Evolutionary conservation across 2,113 vertebrate genomes (phyloP).

Genomic region (Entomyzon cyanotis): DNA sequence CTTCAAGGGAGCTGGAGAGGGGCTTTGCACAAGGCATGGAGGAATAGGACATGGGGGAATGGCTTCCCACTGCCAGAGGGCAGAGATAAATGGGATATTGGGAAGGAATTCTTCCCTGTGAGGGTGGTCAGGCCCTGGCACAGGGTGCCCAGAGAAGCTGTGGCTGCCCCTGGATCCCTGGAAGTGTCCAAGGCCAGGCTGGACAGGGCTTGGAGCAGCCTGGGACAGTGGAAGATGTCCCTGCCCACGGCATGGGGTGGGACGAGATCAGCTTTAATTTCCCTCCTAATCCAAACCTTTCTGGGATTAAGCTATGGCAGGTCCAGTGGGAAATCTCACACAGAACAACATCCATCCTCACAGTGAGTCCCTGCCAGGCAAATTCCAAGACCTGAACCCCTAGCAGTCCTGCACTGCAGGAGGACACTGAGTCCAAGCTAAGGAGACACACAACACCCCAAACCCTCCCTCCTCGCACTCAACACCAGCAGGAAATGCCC

Average conservation of each 20-base stretch:
- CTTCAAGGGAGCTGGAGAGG: rapidly evolving
- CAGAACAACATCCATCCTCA: not conserved
- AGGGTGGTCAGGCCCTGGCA: rapidly evolving
- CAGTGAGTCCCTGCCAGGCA: rapidly evolving
- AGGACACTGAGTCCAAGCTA: rapidly evolving
- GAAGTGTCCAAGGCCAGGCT: rapidly evolving
- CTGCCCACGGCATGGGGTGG: rapidly evolving
- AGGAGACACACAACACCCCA: rapidly evolving
- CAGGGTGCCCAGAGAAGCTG: not conserved
- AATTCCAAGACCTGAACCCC: not conserved
- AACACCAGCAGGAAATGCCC: not conserved
- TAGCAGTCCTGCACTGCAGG: not conserved
- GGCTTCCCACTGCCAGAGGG: not conserved
- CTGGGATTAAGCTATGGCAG: not conserved
- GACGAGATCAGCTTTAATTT: rapidly evolving
- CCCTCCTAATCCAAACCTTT: not conserved
- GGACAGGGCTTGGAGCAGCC: rapidly evolving
- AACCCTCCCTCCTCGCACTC: rapidly evolving
- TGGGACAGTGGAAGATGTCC: rapidly evolving
- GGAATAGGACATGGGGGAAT: not conserved
- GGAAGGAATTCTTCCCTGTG: rapidly evolving
- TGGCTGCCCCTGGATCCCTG: not conserved
- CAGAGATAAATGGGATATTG: not conserved
- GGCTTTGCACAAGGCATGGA: rapidly evolving
- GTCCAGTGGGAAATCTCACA: rapidly evolving